phyloP scores from a whole-genome alignment of 2,888 invertebrate species.

The Erebia palarica region DNA sequence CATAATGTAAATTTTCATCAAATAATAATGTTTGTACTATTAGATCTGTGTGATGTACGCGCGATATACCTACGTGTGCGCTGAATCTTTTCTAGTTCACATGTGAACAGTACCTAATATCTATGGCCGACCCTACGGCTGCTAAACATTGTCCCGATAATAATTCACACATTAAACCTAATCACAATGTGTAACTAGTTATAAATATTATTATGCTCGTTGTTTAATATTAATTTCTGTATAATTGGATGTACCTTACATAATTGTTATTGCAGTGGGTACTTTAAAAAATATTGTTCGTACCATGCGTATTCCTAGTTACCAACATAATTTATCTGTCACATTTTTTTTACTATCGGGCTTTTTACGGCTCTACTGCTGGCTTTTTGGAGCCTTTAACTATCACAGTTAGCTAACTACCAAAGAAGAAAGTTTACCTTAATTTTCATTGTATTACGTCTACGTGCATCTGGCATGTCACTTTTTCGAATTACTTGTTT shows the following conservation, averaged over 20 bases:
- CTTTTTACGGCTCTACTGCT: constrained; percentile 2
- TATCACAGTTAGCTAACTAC: constrained; percentile 46
- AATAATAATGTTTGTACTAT: constrained; percentile 72
- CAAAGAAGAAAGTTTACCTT: constrained; percentile 48
- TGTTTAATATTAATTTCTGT: constrained; percentile 58
- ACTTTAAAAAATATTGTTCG: constrained; percentile 25
- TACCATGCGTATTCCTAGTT: constrained; percentile 33
- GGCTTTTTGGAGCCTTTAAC: constrained; percentile 24
- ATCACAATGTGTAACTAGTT: constrained; percentile 61
- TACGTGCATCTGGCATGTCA: constrained; percentile 51
- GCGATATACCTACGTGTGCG: constrained; percentile 45
- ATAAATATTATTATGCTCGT: constrained; percentile 51
- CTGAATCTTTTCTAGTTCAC: constrained; percentile 70
- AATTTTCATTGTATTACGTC: constrained; percentile 46
- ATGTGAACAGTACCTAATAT: constrained; percentile 38
- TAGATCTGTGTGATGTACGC: constrained; percentile 73
- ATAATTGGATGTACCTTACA: constrained; percentile 48
- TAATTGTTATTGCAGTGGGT: constrained; percentile 38
- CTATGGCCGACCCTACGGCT: constrained; percentile 42
- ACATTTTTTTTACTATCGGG: constrained; percentile 4
- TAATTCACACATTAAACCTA: constrained; percentile 49
- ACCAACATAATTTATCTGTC: constrained; percentile 15
- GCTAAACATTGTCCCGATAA: constrained; percentile 47
- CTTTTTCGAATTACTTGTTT: constrained; percentile 49
- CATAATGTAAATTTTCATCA: constrained; percentile 67